phyloP scores from a whole-genome alignment of 2,797 vertebrate species.

The Triplophysa yarkandensis region DNA sequence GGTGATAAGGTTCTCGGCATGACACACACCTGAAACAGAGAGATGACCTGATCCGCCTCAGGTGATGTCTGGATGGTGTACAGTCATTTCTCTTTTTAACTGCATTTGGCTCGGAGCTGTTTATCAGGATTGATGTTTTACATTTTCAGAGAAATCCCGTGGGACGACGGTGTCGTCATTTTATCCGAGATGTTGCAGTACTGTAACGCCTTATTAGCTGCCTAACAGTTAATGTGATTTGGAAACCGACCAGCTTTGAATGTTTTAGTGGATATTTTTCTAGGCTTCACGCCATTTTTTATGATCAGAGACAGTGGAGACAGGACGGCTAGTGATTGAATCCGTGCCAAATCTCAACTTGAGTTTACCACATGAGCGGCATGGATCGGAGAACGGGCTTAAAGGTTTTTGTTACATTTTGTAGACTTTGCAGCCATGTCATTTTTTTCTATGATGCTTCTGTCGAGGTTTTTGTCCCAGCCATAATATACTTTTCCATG shows the following conservation, averaged over 20 bases:
- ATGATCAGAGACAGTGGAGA: constrained; percentile 6
- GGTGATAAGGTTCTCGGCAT: constrained; percentile 44
- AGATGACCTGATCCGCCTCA: constrained; percentile 36
- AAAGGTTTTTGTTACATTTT: too few species aligned
- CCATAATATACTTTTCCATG: background rate
- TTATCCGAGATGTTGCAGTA: constrained; percentile 15
- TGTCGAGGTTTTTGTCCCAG: too few species aligned
- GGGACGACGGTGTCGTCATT: background rate
- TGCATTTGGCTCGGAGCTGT: background rate
- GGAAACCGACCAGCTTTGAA: constrained; percentile 20
- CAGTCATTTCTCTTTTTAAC: background rate
- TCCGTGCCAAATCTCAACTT: background rate
- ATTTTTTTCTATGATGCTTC: too few species aligned
- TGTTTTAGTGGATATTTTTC: constrained; percentile 17
- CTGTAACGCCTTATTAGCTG: constrained; percentile 24
- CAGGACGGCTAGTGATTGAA: background rate
- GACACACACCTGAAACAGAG: constrained; percentile 26
- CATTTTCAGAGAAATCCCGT: constrained; percentile 1
- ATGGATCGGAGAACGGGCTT: too few species aligned
- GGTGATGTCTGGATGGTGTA: constrained; percentile 19
- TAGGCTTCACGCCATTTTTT: constrained; percentile 26
- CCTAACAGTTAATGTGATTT: constrained; percentile 14
- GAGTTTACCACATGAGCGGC: too few species aligned
- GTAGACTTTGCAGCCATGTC: too few species aligned
- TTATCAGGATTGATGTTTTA: constrained; percentile 14